Evolutionary conservation across 2,888 invertebrate genomes (phyloP).

Genomic region (Frankliniella fusca): DNA sequence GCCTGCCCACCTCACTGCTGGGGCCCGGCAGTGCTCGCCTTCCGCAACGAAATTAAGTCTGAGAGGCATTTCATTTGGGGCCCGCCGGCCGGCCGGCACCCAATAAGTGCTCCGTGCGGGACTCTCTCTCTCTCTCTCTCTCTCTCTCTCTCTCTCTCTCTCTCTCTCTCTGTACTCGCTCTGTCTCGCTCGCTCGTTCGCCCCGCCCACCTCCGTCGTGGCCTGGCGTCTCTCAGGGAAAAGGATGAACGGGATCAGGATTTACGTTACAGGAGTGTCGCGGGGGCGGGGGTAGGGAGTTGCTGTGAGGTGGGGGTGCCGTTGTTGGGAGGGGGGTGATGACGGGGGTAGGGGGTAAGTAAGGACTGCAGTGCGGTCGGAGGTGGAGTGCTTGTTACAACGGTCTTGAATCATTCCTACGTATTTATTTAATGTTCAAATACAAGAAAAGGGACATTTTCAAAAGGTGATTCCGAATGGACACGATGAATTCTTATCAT

Average conservation of each 20-base stretch:
- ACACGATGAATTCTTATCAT: too few relatives aligned
- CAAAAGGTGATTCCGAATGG: too few relatives aligned
- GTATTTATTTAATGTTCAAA: too few relatives aligned
- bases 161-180: background rate
- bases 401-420: too few relatives aligned
- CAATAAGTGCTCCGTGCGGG: background rate
- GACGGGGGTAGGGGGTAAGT: background rate
- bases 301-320: too few relatives aligned
- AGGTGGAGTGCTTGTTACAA: too few relatives aligned
- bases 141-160: background rate
- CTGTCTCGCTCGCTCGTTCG: background rate
- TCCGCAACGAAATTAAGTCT: slow-evolving; percentile 14
- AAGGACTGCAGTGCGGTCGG: too few relatives aligned
- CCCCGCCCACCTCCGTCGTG: background rate
- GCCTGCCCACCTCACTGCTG: background rate
- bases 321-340: background rate
- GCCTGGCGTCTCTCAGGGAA: background rate
- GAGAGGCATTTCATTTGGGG: slow-evolving; percentile 13
- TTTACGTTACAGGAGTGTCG: background rate
- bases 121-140: background rate
- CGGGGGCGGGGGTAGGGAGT: background rate
- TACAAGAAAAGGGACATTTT: too few relatives aligned
- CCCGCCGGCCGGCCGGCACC: background rate
- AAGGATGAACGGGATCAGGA: background rate
- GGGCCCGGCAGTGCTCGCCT: background rate